Conservation (phyloP, 1,140 invertebrate species). For the Drepana arcuata region DNA sequence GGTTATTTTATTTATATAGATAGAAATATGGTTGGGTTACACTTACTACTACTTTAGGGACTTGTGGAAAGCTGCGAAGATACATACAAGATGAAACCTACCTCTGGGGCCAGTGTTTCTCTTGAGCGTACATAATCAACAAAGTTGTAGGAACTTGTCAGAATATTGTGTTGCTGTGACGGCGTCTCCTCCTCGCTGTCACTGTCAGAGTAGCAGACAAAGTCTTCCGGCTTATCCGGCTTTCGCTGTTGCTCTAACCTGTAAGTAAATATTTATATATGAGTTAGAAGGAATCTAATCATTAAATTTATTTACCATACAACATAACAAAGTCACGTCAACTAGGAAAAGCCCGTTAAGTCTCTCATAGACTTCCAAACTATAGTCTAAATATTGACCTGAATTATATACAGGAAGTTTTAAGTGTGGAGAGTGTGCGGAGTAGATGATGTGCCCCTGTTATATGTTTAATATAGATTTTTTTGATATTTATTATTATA, state of each 20-base stretch:
- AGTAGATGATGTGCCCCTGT: no score
- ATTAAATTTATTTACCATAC: not conserved
- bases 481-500: no score
- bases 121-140: conserved; percentile 86
- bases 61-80: no score
- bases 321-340: not conserved
- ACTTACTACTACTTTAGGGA: no score
- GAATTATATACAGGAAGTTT: not conserved
- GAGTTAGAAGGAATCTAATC: not conserved
- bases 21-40: no score
- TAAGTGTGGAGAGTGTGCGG: no score
- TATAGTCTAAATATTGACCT: not conserved
- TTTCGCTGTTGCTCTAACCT: conserved; percentile 81
- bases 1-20: no score
- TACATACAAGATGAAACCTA: conserved; percentile 24
- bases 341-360: no score
- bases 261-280: no score
- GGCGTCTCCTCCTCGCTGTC: conserved; percentile 86
- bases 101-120: conserved; percentile 80
- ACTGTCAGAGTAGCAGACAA: conserved; percentile 89
- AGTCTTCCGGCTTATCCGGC: conserved; percentile 90
- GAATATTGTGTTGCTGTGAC: conserved; percentile 78
- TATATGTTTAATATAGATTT: no score
- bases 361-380: not conserved
- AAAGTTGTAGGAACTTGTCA: conserved; percentile 88